Percentiles rank a stretch among this genome's conserved stretches.
These are phyloP conservation scores for Aulostomus chinensis DNA, from an alignment of 2,797 vertebrate genomes.

Conservation along the genomic window DNA sequence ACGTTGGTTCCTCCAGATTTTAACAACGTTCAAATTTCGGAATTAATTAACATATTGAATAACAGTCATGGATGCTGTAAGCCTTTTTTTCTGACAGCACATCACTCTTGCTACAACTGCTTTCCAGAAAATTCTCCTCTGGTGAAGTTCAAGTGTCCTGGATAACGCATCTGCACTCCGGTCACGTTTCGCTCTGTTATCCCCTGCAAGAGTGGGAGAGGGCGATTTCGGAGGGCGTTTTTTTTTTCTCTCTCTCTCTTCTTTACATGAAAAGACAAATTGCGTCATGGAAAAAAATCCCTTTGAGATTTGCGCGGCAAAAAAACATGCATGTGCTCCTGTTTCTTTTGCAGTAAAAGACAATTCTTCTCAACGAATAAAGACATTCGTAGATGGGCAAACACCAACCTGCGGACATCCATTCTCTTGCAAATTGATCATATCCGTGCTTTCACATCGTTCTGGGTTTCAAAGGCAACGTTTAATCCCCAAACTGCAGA, in stretches of 20 bases:
- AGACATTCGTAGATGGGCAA: too few species aligned
- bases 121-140: conserved; percentile 45
- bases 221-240: conserved; percentile 27
- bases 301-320: conserved; percentile 48
- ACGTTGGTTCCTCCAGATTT: background rate
- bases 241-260: conserved; percentile 8
- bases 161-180: conserved; percentile 74
- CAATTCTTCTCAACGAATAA: background rate
- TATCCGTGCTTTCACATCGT: too few species aligned
- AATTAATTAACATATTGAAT: too few species aligned
- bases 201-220: conserved; percentile 60
- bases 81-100: too few species aligned
- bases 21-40: background rate
- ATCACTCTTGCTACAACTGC: conserved; percentile 21
- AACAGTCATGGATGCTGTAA: too few species aligned
- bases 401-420: too few species aligned
- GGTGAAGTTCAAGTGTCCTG: conserved; percentile 55
- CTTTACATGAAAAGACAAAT: conserved; percentile 78
- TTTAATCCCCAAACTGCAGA: too few species aligned
- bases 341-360: conserved; percentile 4
- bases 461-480: too few species aligned
- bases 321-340: conserved; percentile 37
- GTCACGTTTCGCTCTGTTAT: conserved; percentile 77
- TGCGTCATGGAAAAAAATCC: conserved; percentile 85
- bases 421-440: too few species aligned